Conservation (phyloP, 1,140 invertebrate genomes). For the Metopolophium dirhodum region DNA sequence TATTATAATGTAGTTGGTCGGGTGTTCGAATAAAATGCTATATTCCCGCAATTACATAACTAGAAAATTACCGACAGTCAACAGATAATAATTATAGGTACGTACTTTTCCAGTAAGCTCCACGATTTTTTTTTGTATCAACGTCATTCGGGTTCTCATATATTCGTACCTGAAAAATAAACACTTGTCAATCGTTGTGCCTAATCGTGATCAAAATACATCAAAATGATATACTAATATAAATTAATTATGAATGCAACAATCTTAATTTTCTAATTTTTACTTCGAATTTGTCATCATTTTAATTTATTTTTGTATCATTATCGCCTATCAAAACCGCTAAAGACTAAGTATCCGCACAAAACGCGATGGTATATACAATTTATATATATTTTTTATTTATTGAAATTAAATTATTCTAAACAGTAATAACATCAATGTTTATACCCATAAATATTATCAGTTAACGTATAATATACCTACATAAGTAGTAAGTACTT, state of each 20-base stretch:
- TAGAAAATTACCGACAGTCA: not conserved
- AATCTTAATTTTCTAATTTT: not conserved
- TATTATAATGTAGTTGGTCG: not conserved
- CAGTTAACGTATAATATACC: not conserved
- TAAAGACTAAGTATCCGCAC: not conserved
- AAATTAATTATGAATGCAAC: not conserved
- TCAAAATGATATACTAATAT: not conserved
- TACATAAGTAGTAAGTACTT: not conserved
- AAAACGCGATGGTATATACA: too few relatives aligned
- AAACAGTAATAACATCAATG: not conserved
- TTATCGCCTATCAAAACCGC: not conserved
- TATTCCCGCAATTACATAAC: not conserved
- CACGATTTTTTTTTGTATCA: constrained; percentile 68
- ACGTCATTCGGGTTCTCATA: constrained; percentile 67
- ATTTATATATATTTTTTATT: too few relatives aligned
- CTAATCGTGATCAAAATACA: not conserved
- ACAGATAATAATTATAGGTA: not conserved
- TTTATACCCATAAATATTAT: not conserved
- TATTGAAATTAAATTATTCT: not conserved
- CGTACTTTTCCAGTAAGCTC: constrained; percentile 68
- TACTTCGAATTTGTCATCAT: not conserved
- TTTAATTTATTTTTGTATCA: not conserved
- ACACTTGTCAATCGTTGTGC: not conserved
- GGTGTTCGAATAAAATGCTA: not conserved
- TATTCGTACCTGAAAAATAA: constrained; percentile 67